Evolutionary conservation across 2,797 vertebrate species (phyloP), one percentile per base, ranked within the genome.

Genomic region (Myotis planiceps): DNA sequence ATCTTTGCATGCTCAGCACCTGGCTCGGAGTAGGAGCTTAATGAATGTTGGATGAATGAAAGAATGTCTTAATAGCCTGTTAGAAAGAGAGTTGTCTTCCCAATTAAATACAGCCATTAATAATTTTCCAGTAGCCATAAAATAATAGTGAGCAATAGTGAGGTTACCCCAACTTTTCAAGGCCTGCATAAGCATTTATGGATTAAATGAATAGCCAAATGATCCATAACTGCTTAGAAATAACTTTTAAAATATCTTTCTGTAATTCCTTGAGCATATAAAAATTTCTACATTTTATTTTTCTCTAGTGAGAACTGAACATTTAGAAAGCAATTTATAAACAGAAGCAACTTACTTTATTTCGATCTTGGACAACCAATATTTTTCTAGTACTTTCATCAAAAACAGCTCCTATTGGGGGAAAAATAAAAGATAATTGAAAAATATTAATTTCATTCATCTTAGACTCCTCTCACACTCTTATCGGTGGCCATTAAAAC

Each of bases 321-420:
- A 69, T 29, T 79, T 72, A 65, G 49, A 90, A 97, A 92, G 55
- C n/a, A 95, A 60, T 82, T 60, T 75, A 53, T 42, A 82, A 95
- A 66, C 55, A 96, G 60, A 76, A 86, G 12, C 82, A 95, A 97
- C 98, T 96, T 98, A 99, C 99, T 99, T 99, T 99, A 97, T 99
- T 99, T 98, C 97, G 99, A 98, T 99, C 99, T 97, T 99, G 99
- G 89, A 99, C 99, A 1, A 99, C 99, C 32, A 99, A 97, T 95
- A 99, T 99, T 97, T 99, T 99, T 68, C 99, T 99, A 69, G 98
- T 99, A 58, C 98, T 98, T 98, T 99, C 98, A 96, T 99, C 99
- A 71, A 99, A 98, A 74, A 99, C 99, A 88, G 99, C 99, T 97
- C 99, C 99, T 99, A 94, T 74, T 87, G 39, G 29, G 74, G 45